phyloP scores from a whole-genome alignment of 2,113 vertebrate species.

The Alces alces region DNA sequence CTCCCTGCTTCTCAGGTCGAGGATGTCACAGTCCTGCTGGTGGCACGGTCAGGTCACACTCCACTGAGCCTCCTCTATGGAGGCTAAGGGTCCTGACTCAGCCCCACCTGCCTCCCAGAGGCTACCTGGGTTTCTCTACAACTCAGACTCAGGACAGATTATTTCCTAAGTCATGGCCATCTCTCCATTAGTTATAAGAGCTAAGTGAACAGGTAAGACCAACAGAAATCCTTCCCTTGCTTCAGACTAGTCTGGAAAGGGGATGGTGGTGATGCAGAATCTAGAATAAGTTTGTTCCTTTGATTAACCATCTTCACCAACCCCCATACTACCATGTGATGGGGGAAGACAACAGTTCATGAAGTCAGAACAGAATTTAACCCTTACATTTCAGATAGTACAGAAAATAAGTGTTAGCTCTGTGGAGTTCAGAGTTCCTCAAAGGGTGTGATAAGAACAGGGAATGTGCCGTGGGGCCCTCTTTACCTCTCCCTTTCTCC shows the following conservation, averaged over 20 bases:
- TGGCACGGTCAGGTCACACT: background rate
- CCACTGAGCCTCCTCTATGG: background rate
- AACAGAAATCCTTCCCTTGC: constrained; percentile 20
- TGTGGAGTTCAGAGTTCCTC: background rate
- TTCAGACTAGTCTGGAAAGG: background rate
- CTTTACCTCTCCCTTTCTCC: background rate
- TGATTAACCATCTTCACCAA: background rate
- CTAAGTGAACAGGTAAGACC: background rate
- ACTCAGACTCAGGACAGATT: background rate
- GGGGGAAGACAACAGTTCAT: background rate
- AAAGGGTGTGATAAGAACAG: background rate
- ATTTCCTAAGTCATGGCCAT: constrained; percentile 1
- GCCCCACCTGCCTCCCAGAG: background rate
- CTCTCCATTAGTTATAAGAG: background rate
- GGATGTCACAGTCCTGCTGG: background rate
- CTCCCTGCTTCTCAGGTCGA: background rate
- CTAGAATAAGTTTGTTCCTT: background rate
- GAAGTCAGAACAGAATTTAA: background rate
- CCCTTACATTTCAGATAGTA: background rate
- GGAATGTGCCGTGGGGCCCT: background rate
- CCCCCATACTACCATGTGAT: background rate
- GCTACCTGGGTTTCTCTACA: background rate
- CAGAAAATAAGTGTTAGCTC: background rate
- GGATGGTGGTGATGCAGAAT: background rate
- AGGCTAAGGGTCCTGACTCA: background rate